Conservation (phyloP, 2,888 invertebrate species). For the Hydrotaea cyrtoneurina region DNA sequence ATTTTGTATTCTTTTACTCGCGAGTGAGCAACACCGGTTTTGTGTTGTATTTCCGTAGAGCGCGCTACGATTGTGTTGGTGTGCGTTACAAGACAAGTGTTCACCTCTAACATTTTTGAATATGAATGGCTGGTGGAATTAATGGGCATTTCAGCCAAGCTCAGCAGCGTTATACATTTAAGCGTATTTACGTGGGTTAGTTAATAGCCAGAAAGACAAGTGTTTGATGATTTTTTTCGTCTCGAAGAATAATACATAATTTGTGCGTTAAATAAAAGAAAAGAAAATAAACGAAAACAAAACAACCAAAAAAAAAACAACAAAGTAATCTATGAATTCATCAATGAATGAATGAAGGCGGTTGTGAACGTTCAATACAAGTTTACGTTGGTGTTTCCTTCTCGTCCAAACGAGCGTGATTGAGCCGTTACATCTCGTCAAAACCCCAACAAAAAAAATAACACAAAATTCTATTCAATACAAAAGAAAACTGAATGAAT, state of each 20-base stretch:
- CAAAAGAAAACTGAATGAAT: neutral
- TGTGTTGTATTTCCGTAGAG: neutral
- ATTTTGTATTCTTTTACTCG: neutral
- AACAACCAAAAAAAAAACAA: conserved; percentile 30
- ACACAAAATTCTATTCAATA: neutral
- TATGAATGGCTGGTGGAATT: conserved; percentile 23
- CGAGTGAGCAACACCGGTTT: conserved; percentile 12
- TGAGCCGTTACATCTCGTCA: neutral
- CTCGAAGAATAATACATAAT: conserved; percentile 17
- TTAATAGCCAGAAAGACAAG: conserved; percentile 26
- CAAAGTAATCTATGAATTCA: conserved; percentile 41
- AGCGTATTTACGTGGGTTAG: conserved; percentile 55
- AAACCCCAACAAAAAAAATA: neutral
- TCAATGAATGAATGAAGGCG: conserved; percentile 39
- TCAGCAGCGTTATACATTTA: neutral
- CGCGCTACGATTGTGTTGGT: neutral
- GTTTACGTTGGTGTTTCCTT: conserved; percentile 36
- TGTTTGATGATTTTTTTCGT: conserved; percentile 2
- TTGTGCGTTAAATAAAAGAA: neutral
- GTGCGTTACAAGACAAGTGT: conserved; percentile 2
- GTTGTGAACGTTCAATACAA: neutral
- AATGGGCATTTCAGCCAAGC: conserved; percentile 38
- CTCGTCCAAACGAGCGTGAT: neutral
- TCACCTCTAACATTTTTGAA: conserved; percentile 24
- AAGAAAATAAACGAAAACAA: conserved; percentile 31